Evolutionary conservation across 2,888 invertebrate species (phyloP), one percentile per base, ranked within the genome.

Genomic region (Drosophila paramelanica): DNA sequence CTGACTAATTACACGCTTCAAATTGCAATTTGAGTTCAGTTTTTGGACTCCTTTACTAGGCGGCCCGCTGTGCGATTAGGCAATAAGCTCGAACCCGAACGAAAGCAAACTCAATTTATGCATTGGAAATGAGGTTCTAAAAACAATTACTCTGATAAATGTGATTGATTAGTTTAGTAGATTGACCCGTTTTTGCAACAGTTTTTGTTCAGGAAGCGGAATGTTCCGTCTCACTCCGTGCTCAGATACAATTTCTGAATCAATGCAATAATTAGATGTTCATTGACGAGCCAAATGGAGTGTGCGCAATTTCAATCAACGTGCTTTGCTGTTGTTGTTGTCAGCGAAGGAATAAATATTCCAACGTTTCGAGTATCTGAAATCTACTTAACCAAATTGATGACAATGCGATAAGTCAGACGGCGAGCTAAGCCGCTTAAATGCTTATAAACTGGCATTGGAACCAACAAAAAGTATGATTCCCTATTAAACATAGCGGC

Each of bases 361-460:
- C 51, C 55, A 51, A 46, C 53, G 68, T 17, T 60, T 59, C 17
- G 20, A 25, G 20, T 10, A 53, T 42, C 47, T 49, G 62, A 73
- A 83, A 81, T 86, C 81, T 77, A 86, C 83, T 84, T 84, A 84
- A 81, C 79, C 81, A 83, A 86, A 84, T 84, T 84, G 81, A 84
- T 86, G 87, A 84, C 83, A 83, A 86, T 81, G 78, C 81, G 84
- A 83, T 84, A 83, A 86, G 84, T 79, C 84, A 83, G 77, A 57
- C 83, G 77, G 81, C 83, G 77, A 84, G 81, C 81, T 79, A 84
- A 84, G 81, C 81, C 64, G 81, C 79, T 83, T 83, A 86, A 86
- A 83, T 83, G 86, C 81, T 81, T 81, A 84, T 84, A 86, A 83
- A 83, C 83, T 81, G 86, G 64, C 77, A 68, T 55, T 49, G 45